Base-by-base conservation (phyloP, 2,797 vertebrate genomes). In the Cirrhinus molitorella region DNA sequence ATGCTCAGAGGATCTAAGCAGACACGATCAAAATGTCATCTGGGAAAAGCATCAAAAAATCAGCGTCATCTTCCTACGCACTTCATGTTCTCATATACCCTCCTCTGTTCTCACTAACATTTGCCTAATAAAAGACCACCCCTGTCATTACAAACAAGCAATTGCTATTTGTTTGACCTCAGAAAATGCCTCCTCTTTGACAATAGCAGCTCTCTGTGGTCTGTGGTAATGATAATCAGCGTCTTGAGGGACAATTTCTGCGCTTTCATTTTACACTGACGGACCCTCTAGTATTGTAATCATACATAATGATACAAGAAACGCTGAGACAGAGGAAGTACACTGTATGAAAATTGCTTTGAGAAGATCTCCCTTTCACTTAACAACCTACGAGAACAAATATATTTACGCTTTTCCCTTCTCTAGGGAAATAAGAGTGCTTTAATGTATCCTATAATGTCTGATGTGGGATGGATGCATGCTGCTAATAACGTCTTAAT, bases 351-450 rank as follows among this genome's bases (percentile, higher is more conserved):
- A 79, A 86, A 79, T 86, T 73, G 51, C 85, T 55, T 51, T 21
- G 37, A 79, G 37, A 66, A 37, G n/a, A 25, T 47, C 17, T 66
- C 16, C 5, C 49, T 49, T 80, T 67, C 61, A 40, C n/a, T 66
- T 61, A 61, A 74, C 8, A 47, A 28, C 59, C 75, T 68, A 34
- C 6, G 51, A 80, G 63, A 80, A 68, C 63, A 61, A 70, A 74
- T 63, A 61, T 28, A 67, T 75, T 83, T 82, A 28, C 2, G n/a
- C 57, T 28, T 82, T 83, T 45, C 59, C 43, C 3, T 51, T 31
- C 70, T 80, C 81, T 10, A 11, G 63, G 81, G 81, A 86, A 86
- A 86, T 86, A 86, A 83, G 61, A 61, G 53, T 37, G 61, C 19
- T 75, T 83, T 79, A 86, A 68, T 51, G n/a, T 28, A 31, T 66